Evolutionary conservation across 2,888 invertebrate genomes (phyloP).

Genomic region (Agonopterix heracliana): DNA sequence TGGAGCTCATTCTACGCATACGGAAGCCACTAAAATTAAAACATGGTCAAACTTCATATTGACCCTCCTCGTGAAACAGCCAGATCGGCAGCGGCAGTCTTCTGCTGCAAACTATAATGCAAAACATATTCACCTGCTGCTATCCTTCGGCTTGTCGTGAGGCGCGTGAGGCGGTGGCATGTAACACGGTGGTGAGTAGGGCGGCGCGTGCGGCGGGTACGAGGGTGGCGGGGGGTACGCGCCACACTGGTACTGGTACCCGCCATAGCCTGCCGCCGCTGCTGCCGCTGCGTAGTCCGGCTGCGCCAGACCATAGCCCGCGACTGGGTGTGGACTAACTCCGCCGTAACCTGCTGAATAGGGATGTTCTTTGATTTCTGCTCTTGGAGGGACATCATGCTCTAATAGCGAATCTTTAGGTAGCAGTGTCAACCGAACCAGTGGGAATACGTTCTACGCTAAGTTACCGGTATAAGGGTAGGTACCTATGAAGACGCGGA

Average conservation of each 20-base stretch:
- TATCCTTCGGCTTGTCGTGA: slow-evolving; percentile 86
- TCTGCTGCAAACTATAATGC: too few relatives aligned
- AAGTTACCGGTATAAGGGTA: too few relatives aligned
- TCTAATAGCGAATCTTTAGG: too few relatives aligned
- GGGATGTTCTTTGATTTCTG: neutral
- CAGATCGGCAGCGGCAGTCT: too few relatives aligned
- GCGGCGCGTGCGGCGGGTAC: slow-evolving; percentile 82
- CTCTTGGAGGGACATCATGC: too few relatives aligned
- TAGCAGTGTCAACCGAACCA: too few relatives aligned
- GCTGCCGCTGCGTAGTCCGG: slow-evolving; percentile 88
- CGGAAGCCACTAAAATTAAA: too few relatives aligned
- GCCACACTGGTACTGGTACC: slow-evolving; percentile 75
- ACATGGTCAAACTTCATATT: too few relatives aligned
- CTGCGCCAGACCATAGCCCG: slow-evolving; percentile 87
- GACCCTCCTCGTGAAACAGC: too few relatives aligned
- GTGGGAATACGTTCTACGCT: too few relatives aligned
- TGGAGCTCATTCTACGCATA: too few relatives aligned
- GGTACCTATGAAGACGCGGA: too few relatives aligned
- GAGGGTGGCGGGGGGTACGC: slow-evolving; percentile 78
- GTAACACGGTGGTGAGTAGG: slow-evolving; percentile 89
- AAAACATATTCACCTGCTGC: slow-evolving; percentile 78
- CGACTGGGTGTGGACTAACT: slow-evolving; percentile 87
- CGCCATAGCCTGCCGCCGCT: slow-evolving; percentile 79
- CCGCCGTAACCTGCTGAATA: slow-evolving; percentile 82
- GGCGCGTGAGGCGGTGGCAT: slow-evolving; percentile 92